These are phyloP conservation scores for Caprella mutica DNA, from an alignment of 2,888 invertebrate species.

Conservation along the genomic window DNA sequence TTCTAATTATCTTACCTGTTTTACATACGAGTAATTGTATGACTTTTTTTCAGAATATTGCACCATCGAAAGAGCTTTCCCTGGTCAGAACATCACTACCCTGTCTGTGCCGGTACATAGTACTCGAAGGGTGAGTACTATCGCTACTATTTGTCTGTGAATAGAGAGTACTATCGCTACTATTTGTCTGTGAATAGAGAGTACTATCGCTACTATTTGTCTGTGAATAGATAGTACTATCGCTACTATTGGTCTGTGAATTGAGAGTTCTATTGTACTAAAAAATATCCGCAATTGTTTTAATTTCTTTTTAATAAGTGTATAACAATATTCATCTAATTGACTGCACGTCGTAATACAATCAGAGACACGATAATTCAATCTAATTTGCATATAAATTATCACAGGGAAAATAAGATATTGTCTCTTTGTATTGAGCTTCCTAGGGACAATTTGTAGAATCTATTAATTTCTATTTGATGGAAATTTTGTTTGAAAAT, in stretches of 20 bases:
- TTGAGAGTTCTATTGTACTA: background rate
- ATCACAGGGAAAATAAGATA: background rate
- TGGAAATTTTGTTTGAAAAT: too few relatives aligned
- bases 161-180: too few relatives aligned
- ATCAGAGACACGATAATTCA: background rate
- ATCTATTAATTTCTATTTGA: too few relatives aligned
- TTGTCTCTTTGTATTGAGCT: too few relatives aligned
- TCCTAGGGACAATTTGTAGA: too few relatives aligned
- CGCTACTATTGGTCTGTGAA: background rate
- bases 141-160: too few relatives aligned
- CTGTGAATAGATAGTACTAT: background rate
- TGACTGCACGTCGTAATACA: background rate
- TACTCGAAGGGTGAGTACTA: conserved; percentile 12
- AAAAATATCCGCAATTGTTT: background rate
- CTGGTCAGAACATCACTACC: background rate
- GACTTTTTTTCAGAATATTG: conserved; percentile 2
- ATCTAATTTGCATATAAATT: background rate
- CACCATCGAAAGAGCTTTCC: background rate
- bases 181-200: too few relatives aligned
- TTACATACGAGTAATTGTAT: too few relatives aligned
- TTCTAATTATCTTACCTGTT: too few relatives aligned
- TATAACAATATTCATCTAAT: background rate
- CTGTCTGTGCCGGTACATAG: conserved; percentile 11
- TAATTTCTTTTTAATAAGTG: background rate
- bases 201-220: background rate